Base-by-base conservation (phyloP, 2,113 vertebrate species). In the Phalacrocorax brasilianus region DNA sequence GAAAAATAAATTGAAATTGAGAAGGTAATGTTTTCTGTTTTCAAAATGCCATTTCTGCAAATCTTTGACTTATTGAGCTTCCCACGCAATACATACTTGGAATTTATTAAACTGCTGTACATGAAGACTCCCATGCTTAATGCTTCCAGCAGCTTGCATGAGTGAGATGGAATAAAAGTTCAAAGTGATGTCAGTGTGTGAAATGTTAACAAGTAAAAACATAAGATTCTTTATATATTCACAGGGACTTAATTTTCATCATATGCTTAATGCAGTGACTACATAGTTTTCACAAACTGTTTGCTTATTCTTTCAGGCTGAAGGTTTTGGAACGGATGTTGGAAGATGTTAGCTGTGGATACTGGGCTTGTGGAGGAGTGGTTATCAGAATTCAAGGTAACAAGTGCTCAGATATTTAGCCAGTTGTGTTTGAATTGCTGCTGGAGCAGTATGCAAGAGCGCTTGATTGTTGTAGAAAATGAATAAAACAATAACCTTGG, bases 301-400 rank as follows among this genome's bases (percentile, higher is more conserved):
- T 91, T 92, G 80, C 55, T 91, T 88, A 30, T 62, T 92, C 98
- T 96, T 98, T 97, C 95, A 98, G 98, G 92, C 91, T 89, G 85
- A 96, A 97, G 82, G 45, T 89, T 96, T 95, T 71, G 66, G 87
- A 97, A 77, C 98, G 95, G 95, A 99, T 99, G 99, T 98, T 98
- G 98, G 98, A 99, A 99, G 97, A 99, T 99, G 99, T 98, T 99
- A 98, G 98, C 99, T 95, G 99, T 99, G 98, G 99, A 99, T 96
- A 99, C 99, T 98, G 99, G 99, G 93, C 94, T 99, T 97, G 99
- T 99, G 98, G 99, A 99, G 97, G 99, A 99, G 90, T 99, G 99
- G 99, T 98, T 99, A 89, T 99, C 99, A 88, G 99, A 99, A 92
- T 99, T 98, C 98, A 99, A 99, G 99, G 99, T 99, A 97, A 96